A percentile compares a stretch with the other conserved stretches of the same genome.
These are phyloP conservation scores for Spheniscus mendiculus DNA, from an alignment of 2,113 vertebrate species.

Conservation along the genomic window DNA sequence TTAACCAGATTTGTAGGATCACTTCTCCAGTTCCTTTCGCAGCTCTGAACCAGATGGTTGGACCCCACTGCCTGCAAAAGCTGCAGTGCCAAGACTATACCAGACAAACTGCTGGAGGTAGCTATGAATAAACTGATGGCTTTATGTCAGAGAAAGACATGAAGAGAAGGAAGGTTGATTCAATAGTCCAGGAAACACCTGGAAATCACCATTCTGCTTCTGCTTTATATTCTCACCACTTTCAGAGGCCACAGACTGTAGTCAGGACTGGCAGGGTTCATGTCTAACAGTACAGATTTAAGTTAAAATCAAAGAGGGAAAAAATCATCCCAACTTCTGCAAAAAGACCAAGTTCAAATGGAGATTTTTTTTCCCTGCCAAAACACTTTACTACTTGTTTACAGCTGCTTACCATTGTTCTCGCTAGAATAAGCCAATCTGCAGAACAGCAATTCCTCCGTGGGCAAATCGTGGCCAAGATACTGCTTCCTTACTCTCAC, in stretches of 20 bases:
- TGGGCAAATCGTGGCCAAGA: background rate
- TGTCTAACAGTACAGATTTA: background rate
- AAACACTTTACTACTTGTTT: background rate
- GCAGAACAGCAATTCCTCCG: constrained; percentile 8
- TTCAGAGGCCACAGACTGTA: background rate
- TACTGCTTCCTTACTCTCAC: background rate
- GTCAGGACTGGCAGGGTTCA: background rate
- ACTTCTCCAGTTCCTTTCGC: background rate
- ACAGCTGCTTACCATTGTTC: background rate
- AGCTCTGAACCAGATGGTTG: background rate
- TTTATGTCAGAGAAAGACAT: background rate
- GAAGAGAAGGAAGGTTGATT: background rate
- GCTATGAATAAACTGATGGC: background rate
- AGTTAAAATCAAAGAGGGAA: background rate
- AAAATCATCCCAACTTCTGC: background rate
- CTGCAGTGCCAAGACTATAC: background rate
- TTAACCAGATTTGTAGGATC: background rate
- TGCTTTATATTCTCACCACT: background rate
- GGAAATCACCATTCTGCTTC: background rate
- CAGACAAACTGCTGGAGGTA: background rate
- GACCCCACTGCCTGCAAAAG: background rate
- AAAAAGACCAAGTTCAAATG: background rate
- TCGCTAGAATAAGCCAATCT: background rate
- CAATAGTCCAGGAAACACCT: background rate
- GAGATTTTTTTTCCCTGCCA: background rate